These are phyloP conservation scores for Rhingia rostrata DNA, from an alignment of 2,888 invertebrate genomes.

Conservation along the genomic window DNA sequence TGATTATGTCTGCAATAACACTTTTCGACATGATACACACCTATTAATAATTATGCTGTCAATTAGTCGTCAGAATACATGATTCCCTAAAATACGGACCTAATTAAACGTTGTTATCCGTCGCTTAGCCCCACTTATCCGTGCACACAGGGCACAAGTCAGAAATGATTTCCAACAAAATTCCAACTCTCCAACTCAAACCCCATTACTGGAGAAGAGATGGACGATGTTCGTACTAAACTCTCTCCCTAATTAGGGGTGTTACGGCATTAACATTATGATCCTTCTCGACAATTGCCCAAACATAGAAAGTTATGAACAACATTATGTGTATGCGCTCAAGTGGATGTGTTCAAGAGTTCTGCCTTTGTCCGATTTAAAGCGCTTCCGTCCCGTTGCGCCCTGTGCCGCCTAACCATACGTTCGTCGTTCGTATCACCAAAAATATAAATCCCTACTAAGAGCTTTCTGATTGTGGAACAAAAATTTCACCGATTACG, in stretches of 20 bases:
- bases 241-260: conserved; percentile 72
- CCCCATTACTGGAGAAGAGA: conserved; percentile 17
- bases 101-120: conserved; percentile 66
- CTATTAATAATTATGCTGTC: too few species aligned
- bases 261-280: conserved; percentile 74
- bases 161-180: conserved; percentile 46
- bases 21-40: too few species aligned
- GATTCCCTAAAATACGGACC: conserved; percentile 37
- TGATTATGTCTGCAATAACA: too few species aligned
- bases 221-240: conserved; percentile 42
- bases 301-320: conserved; percentile 70
- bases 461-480: conserved; percentile 76
- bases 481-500: conserved; percentile 76
- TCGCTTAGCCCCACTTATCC: conserved; percentile 42
- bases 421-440: conserved; percentile 59
- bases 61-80: neutral
- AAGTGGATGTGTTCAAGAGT: conserved; percentile 9
- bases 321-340: neutral
- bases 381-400: conserved; percentile 32
- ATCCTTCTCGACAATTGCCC: conserved; percentile 73
- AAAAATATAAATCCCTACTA: conserved; percentile 76
- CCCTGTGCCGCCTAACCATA: conserved; percentile 8
- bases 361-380: conserved; percentile 52
- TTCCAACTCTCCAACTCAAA: conserved; percentile 25
- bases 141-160: conserved; percentile 22